Percentiles rank a stretch among this genome's conserved stretches.
phyloP scores from a whole-genome alignment of 1,140 invertebrate species.

The Philopotamus ludificatus region DNA sequence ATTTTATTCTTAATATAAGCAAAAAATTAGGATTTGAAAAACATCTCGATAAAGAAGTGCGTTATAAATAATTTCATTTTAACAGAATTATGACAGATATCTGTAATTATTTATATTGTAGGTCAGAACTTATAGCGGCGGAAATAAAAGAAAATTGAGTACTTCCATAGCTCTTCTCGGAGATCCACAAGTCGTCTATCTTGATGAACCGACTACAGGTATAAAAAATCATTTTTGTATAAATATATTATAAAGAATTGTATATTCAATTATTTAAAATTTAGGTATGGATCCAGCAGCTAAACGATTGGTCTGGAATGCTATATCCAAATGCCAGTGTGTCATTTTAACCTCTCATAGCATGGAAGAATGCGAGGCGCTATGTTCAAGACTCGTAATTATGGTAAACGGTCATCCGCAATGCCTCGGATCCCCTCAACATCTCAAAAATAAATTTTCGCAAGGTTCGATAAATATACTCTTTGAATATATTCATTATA shows the following conservation, averaged over 20 bases:
- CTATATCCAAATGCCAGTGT: constrained; percentile 66
- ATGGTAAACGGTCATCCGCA: constrained; percentile 84
- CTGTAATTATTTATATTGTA: constrained; percentile 47
- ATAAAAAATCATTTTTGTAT: constrained; percentile 16
- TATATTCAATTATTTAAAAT: constrained; percentile 17
- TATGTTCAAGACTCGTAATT: constrained; percentile 81
- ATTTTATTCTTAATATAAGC: constrained; percentile 44
- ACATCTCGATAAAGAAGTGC: constrained; percentile 58
- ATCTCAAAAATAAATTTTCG: constrained; percentile 68
- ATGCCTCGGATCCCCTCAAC: constrained; percentile 69
- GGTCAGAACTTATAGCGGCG: constrained; percentile 76
- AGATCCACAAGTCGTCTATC: constrained; percentile 83
- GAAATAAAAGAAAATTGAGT: constrained; percentile 93
- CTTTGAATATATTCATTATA: not conserved
- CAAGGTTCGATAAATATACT: constrained; percentile 47
- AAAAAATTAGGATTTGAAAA: constrained; percentile 54
- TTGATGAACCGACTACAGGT: constrained; percentile 82
- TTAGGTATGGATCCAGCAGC: constrained; percentile 81
- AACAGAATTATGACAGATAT: constrained; percentile 51
- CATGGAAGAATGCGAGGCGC: constrained; percentile 85
- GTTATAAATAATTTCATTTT: constrained; percentile 68
- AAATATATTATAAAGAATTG: not conserved
- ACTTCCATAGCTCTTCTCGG: constrained; percentile 90
- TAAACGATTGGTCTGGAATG: constrained; percentile 76
- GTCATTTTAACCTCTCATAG: constrained; percentile 79